Conservation (phyloP, 1,140 invertebrate species). For the Caenorhabditis remanei region DNA sequence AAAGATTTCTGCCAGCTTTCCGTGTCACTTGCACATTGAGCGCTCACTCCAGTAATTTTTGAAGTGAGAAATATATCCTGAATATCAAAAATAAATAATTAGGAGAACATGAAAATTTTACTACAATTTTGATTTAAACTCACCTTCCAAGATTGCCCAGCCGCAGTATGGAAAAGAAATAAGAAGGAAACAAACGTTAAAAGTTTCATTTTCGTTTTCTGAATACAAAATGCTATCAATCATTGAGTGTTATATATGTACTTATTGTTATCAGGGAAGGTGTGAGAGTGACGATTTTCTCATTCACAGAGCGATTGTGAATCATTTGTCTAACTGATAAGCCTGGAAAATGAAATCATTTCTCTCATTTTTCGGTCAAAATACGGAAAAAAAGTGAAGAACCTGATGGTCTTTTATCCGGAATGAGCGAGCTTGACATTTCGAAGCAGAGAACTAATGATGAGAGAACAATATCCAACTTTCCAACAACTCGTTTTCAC, state of each 20-base stretch:
- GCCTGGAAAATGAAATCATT: neutral
- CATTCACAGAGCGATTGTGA: neutral
- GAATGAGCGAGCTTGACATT: too few relatives aligned
- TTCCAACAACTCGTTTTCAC: too few relatives aligned
- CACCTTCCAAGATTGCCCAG: too few relatives aligned
- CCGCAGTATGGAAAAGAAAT: neutral
- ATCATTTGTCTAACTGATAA: constrained; percentile 16
- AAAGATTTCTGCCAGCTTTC: neutral
- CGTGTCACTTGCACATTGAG: neutral
- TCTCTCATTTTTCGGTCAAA: neutral
- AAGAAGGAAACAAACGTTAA: neutral
- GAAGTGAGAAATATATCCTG: neutral
- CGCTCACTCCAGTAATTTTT: neutral
- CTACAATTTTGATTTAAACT: too few relatives aligned
- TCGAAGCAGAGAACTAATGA: too few relatives aligned
- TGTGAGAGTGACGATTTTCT: constrained; percentile 1
- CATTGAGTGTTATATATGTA: too few relatives aligned
- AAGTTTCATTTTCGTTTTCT: neutral
- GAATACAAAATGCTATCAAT: too few relatives aligned
- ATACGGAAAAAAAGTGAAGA: neutral
- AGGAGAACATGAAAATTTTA: too few relatives aligned
- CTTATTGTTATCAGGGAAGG: neutral
- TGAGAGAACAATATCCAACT: too few relatives aligned
- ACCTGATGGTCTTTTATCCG: too few relatives aligned
- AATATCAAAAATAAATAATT: neutral